Percentiles rank a stretch among this genome's conserved stretches.
These are phyloP conservation scores for Bovichtus variegatus DNA, from an alignment of 2,797 vertebrate genomes.

Conservation along the genomic window DNA sequence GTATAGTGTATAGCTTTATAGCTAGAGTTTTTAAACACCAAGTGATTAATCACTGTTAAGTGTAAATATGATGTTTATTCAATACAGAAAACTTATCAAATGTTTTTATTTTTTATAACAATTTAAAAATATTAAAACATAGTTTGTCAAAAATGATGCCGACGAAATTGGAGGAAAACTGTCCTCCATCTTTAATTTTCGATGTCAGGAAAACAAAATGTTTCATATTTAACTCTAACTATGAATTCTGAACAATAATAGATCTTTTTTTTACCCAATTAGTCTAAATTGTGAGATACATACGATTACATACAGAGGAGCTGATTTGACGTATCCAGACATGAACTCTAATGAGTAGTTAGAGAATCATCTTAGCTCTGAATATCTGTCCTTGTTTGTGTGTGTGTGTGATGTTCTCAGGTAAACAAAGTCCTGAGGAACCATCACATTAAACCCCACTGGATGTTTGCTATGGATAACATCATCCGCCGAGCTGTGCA, in stretches of 20 bases:
- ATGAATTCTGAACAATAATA: background rate
- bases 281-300: background rate
- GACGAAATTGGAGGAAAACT: background rate
- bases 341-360: background rate
- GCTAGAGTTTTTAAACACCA: background rate
- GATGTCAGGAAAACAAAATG: background rate
- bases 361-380: background rate
- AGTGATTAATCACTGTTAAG: background rate
- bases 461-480: constrained; percentile 98
- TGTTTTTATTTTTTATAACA: background rate
- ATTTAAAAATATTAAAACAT: background rate
- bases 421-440: constrained; percentile 95
- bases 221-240: background rate
- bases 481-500: constrained; percentile 95
- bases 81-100: background rate
- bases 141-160: background rate
- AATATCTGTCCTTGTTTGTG: background rate
- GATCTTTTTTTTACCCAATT: background rate
- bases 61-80: background rate
- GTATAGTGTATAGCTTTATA: background rate
- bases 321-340: background rate
- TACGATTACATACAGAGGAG: background rate
- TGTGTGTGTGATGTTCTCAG: constrained; percentile 73
- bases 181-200: background rate
- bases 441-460: constrained; percentile 94